phyloP scores from a whole-genome alignment of 2,797 vertebrate genomes.

The Clarias pachynema region DNA sequence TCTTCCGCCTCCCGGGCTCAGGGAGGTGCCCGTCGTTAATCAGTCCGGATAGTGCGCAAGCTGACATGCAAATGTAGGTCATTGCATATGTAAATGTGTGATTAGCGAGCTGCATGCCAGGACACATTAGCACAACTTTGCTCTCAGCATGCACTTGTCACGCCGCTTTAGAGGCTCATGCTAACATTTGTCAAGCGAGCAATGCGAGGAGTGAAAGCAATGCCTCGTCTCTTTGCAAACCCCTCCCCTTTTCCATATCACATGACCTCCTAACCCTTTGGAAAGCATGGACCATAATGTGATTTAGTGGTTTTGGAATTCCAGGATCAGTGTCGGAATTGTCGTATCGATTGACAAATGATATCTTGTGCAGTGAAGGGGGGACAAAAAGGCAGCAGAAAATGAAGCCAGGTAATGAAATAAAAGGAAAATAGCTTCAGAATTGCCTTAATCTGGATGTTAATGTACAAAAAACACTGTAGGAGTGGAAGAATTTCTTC shows the following conservation, averaged over 20 bases:
- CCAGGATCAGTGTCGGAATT: neutral
- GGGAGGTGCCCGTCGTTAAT: conserved; percentile 95
- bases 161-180: conserved; percentile 88
- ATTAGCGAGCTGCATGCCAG: conserved; percentile 98
- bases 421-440: neutral
- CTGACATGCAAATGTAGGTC: conserved; percentile 99
- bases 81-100: conserved; percentile 99
- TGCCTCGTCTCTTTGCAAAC: conserved; percentile 69
- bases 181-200: conserved; percentile 93
- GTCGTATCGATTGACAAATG: neutral
- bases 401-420: conserved; percentile 7
- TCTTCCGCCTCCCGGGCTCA: conserved; percentile 79
- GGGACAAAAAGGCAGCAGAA: neutral
- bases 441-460: conserved; percentile 9
- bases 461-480: conserved; percentile 12
- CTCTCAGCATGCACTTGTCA: conserved; percentile 98
- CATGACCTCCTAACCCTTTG: conserved; percentile 21
- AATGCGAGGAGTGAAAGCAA: conserved; percentile 80
- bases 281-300: neutral
- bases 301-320: neutral
- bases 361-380: neutral
- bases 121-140: conserved; percentile 97
- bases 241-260: neutral
- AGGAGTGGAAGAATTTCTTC: conserved; percentile 27
- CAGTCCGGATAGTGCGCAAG: conserved; percentile 95